Conservation (phyloP, 2,113 vertebrate species). For the Lagopus muta region DNA sequence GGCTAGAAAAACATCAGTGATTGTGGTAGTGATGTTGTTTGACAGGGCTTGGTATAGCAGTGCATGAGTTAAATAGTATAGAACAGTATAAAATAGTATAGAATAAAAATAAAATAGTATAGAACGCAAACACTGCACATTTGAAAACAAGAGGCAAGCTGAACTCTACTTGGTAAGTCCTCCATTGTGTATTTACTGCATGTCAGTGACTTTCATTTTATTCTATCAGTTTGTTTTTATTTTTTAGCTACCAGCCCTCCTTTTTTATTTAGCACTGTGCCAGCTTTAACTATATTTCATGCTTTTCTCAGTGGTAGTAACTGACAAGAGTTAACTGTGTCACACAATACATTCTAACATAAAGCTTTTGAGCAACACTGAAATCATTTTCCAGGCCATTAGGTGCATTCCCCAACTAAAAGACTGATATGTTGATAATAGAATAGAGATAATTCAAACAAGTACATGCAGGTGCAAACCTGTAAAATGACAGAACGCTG, state of each 20-base stretch:
- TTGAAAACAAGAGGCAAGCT: neutral
- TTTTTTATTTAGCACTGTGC: neutral
- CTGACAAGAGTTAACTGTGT: neutral
- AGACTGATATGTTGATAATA: conserved; percentile 16
- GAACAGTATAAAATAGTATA: neutral
- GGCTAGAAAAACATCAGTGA: accelerated
- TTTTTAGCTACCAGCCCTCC: neutral
- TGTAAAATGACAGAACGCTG: conserved; percentile 13
- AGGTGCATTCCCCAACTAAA: conserved; percentile 30
- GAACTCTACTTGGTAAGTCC: neutral
- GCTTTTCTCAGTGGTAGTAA: neutral
- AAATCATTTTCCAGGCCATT: conserved; percentile 65
- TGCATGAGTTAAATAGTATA: neutral
- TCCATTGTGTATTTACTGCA: neutral
- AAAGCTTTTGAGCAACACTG: conserved; percentile 1
- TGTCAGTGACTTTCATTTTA: neutral
- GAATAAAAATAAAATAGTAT: neutral
- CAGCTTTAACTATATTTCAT: neutral
- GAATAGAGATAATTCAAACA: conserved; percentile 35
- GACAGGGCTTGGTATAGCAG: neutral
- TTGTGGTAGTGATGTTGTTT: neutral
- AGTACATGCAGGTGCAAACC: conserved; percentile 26
- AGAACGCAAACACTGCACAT: neutral
- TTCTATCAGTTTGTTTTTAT: neutral
- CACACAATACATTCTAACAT: neutral